These are phyloP conservation scores for Pachyramphus minor DNA, from an alignment of 2,113 vertebrate genomes.

Conservation along the genomic window DNA sequence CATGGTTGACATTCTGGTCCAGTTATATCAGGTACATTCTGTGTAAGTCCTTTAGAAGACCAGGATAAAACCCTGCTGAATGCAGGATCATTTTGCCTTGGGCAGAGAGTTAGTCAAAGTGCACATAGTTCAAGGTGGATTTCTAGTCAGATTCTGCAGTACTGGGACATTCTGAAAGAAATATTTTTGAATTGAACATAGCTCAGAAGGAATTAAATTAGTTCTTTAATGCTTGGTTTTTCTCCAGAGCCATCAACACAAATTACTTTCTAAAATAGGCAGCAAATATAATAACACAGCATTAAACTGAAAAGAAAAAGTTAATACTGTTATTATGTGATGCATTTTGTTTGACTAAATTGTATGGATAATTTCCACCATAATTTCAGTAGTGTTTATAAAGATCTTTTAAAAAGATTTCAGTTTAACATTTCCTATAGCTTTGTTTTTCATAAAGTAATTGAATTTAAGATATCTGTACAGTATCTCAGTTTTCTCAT, in stretches of 20 bases:
- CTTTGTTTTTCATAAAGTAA: constrained; percentile 1
- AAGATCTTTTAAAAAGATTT: constrained; percentile 26
- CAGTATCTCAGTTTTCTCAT: constrained; percentile 1
- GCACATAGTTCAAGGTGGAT: constrained; percentile 59
- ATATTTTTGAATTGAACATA: constrained; percentile 56
- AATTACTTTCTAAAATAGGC: constrained; percentile 75
- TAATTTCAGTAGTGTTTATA: constrained; percentile 50
- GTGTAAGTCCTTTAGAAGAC: constrained; percentile 58
- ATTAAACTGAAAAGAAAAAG: constrained; percentile 68
- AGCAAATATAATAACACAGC: constrained; percentile 72
- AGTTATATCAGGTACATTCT: constrained; percentile 52
- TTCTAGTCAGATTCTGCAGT: constrained; percentile 43
- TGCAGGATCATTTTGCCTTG: constrained; percentile 57
- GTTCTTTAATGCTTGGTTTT: constrained; percentile 75
- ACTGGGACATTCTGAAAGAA: constrained; percentile 51
- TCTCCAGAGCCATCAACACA: constrained; percentile 76
- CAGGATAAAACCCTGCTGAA: constrained; percentile 59
- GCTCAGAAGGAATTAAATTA: constrained; percentile 77
- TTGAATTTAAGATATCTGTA: constrained; percentile 35
- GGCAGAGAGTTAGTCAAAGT: constrained; percentile 55
- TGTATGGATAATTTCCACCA: constrained; percentile 15
- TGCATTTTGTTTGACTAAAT: constrained; percentile 59
- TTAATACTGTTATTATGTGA: constrained; percentile 55
- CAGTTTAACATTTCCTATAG: constrained; percentile 3
- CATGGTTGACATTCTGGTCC: constrained; percentile 62